Evolutionary conservation across 2,113 vertebrate species (phyloP).

Genomic region (Callipepla californica): DNA sequence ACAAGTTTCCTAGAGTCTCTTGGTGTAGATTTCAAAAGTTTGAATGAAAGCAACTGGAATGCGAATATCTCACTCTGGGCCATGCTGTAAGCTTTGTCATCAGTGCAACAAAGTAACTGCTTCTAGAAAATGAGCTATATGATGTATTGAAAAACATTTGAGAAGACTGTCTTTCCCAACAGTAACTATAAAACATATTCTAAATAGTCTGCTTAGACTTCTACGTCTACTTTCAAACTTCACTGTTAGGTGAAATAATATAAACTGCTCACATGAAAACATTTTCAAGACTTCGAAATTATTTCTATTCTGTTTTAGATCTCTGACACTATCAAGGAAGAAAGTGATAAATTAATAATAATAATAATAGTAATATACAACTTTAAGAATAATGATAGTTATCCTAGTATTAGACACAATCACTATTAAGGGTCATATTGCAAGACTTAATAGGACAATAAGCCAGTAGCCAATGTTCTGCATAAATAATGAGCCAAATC

Average conservation of each 20-base stretch:
- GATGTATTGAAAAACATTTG: not conserved
- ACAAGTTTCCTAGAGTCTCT: not conserved
- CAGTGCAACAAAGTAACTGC: not conserved
- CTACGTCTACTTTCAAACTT: not conserved
- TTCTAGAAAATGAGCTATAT: not conserved
- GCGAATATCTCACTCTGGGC: not conserved
- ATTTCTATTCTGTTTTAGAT: not conserved
- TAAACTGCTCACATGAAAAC: not conserved
- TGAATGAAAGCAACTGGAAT: not conserved
- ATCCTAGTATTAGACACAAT: constrained; percentile 31
- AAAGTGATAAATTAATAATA: not conserved
- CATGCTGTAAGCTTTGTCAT: not conserved
- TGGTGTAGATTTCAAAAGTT: not conserved
- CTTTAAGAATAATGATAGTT: constrained; percentile 13
- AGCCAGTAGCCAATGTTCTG: constrained; percentile 74
- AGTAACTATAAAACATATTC: not conserved
- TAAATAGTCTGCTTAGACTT: not conserved
- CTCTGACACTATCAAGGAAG: not conserved
- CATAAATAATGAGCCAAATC: constrained; percentile 81
- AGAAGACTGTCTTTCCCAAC: not conserved
- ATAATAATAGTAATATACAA: not conserved
- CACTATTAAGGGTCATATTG: constrained; percentile 57
- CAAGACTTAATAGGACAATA: constrained; percentile 70
- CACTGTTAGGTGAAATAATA: not conserved
- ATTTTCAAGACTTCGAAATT: not conserved